A percentile compares a stretch with the other conserved stretches of the same genome.
Evolutionary conservation across 2,113 vertebrate genomes (phyloP).

Genomic region (Laticauda colubrina): DNA sequence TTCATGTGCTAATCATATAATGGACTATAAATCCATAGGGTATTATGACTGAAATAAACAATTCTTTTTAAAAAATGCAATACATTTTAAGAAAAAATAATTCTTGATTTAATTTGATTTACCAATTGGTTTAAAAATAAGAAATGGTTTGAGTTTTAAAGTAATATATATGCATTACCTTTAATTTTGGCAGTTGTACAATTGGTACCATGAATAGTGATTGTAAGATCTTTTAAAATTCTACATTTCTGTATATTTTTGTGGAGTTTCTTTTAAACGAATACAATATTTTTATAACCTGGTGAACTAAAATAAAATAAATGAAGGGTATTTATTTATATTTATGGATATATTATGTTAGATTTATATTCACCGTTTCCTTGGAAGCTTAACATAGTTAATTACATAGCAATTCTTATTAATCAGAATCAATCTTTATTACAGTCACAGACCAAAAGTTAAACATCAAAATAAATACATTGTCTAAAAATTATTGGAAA

Average conservation of each 20-base stretch:
- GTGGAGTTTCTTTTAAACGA: not conserved
- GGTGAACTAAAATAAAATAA: not conserved
- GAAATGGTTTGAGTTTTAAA: rapidly evolving
- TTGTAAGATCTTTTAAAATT: not conserved
- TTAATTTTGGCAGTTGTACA: not conserved
- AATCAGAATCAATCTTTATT: not conserved
- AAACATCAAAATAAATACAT: not conserved
- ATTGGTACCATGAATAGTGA: rapidly evolving
- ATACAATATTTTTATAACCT: not conserved
- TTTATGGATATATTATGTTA: not conserved
- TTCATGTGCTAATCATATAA: not conserved
- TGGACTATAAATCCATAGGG: not conserved
- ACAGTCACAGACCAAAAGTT: not conserved
- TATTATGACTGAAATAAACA: slow-evolving; percentile 11
- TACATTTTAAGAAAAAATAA: not conserved
- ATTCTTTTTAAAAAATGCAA: not conserved
- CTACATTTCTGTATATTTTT: not conserved
- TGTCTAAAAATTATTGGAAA: not conserved
- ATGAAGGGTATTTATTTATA: not conserved
- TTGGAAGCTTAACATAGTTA: not conserved
- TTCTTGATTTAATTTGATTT: not conserved
- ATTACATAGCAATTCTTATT: not conserved
- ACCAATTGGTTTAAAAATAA: rapidly evolving
- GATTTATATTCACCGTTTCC: not conserved
- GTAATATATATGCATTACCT: rapidly evolving